Evolutionary conservation across 2,888 invertebrate genomes (phyloP).

Genomic region (Patella caerulea): DNA sequence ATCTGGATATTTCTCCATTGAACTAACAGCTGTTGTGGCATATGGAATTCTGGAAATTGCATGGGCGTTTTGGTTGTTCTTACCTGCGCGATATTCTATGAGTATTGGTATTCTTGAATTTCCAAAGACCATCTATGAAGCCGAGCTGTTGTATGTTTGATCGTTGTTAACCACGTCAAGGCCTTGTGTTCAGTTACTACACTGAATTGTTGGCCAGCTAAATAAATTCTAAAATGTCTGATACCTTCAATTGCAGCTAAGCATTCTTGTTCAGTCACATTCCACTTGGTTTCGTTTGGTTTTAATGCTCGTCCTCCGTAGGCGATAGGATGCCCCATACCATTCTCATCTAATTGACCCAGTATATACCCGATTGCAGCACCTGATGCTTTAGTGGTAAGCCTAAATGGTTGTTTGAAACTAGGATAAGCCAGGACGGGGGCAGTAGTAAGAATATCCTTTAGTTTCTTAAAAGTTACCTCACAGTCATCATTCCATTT

Average conservation of each 20-base stretch:
- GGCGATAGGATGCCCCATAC: background rate
- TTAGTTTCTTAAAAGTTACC: conserved; percentile 58
- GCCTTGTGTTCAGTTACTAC: conserved; percentile 42
- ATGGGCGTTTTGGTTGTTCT: conserved; percentile 20
- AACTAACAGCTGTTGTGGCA: background rate
- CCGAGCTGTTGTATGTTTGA: conserved; percentile 25
- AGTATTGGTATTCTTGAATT: conserved; percentile 29
- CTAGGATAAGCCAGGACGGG: conserved; percentile 32
- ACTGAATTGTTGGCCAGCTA: conserved; percentile 31
- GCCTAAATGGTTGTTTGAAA: too few species aligned
- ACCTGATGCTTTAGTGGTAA: conserved; percentile 33
- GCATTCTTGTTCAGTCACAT: conserved; percentile 28
- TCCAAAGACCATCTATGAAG: conserved; percentile 27
- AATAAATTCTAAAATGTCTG: conserved; percentile 34
- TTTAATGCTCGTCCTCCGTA: conserved; percentile 15
- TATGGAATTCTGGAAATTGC: conserved; percentile 14
- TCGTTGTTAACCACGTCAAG: conserved; percentile 30
- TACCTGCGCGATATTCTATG: conserved; percentile 21
- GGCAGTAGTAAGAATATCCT: conserved; percentile 40
- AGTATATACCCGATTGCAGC: conserved; percentile 40
- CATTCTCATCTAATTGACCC: conserved; percentile 35
- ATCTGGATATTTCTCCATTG: too few species aligned
- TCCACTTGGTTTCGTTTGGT: conserved; percentile 37
- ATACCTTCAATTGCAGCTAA: conserved; percentile 34
- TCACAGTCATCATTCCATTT: conserved; percentile 58